Percentiles rank a stretch among this genome's conserved stretches.
Conservation (phyloP, 92 coral and sea anemone species). For the Palythoa grandiflora region DNA sequence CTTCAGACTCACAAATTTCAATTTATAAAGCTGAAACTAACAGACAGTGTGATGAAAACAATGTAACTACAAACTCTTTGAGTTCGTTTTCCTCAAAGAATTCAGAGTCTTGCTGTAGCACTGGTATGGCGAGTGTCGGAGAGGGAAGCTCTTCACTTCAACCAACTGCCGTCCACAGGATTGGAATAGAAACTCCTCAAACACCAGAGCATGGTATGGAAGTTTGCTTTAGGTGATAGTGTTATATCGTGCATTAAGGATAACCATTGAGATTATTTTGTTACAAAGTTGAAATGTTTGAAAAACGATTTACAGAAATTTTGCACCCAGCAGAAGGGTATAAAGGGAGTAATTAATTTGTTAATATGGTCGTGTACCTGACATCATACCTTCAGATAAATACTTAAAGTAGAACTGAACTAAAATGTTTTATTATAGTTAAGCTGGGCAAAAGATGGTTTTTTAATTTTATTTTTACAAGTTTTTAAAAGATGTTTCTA, state of each 20-base stretch:
- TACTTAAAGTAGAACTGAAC: no score
- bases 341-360: no score
- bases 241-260: neutral
- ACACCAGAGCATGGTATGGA: constrained; percentile 35
- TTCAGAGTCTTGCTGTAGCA: neutral
- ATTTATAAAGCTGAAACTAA: neutral
- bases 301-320: no score
- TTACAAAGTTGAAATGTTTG: no score
- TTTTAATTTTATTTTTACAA: no score
- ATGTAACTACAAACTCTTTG: neutral
- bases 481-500: no score
- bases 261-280: no score
- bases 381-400: no score
- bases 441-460: no score
- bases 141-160: constrained; percentile 16
- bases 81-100: constrained; percentile 16
- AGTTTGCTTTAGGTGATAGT: neutral
- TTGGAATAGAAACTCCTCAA: constrained; percentile 20
- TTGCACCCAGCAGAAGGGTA: no score
- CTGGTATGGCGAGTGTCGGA: neutral
- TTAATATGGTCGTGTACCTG: no score
- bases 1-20: constrained; percentile 1
- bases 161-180: constrained; percentile 22
- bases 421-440: no score
- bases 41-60: constrained; percentile 25